phyloP scores from a whole-genome alignment of 2,113 vertebrate species.

The Limanda limanda region DNA sequence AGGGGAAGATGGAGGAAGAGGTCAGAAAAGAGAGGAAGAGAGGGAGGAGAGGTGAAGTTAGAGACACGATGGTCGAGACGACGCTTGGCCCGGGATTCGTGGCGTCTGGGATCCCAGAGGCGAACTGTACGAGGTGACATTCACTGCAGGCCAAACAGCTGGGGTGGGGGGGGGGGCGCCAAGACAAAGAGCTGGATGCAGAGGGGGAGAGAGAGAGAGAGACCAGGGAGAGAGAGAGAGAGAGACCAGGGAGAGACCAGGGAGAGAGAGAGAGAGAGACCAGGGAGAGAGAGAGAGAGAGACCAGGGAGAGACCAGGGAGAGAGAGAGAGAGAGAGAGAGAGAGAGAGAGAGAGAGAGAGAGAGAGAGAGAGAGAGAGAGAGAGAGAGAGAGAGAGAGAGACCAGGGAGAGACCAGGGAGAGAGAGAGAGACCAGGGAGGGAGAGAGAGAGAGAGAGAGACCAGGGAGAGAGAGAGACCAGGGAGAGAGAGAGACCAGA shows the following conservation, averaged over 20 bases:
- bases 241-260: not conserved
- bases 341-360: no score
- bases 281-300: no score
- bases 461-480: not conserved
- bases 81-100: conserved; percentile 25
- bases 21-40: not conserved
- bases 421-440: not conserved
- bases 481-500: not conserved
- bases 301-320: no score
- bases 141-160: conserved; percentile 73
- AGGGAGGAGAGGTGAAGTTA: not conserved
- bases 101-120: conserved; percentile 45
- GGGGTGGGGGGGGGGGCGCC: conserved; percentile 50
- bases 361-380: no score
- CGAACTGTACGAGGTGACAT: conserved; percentile 52
- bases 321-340: no score
- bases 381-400: no score
- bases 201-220: not conserved
- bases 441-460: not conserved
- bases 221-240: not conserved
- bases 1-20: not conserved
- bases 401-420: no score
- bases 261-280: no score
- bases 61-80: not conserved
- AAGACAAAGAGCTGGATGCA: conserved; percentile 58